Conservation (phyloP, 2,797 vertebrate genomes). For the Tragelaphus eurycerus region DNA sequence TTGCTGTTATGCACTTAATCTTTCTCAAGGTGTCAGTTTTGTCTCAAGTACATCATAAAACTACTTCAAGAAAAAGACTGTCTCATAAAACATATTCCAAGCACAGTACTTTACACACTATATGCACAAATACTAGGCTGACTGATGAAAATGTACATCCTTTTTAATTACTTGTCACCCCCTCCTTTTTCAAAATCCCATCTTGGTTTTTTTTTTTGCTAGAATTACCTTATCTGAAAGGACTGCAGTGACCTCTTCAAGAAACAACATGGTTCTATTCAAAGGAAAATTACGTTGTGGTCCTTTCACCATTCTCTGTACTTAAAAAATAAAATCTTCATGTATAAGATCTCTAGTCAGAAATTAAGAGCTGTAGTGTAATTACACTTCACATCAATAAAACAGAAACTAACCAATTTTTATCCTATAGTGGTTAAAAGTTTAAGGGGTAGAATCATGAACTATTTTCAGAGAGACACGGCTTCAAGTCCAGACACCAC, state of each 20-base stretch:
- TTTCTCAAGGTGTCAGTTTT: background rate
- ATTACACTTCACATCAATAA: background rate
- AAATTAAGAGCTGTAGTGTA: constrained; percentile 8
- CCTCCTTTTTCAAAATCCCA: background rate
- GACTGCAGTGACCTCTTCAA: background rate
- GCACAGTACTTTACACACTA: background rate
- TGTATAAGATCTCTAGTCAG: background rate
- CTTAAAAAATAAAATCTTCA: constrained; percentile 17
- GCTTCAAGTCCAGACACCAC: background rate
- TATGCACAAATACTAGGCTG: background rate
- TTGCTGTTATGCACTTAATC: background rate
- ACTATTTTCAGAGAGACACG: background rate
- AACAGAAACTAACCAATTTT: background rate
- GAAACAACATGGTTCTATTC: background rate
- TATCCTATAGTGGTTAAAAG: background rate
- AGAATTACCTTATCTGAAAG: constrained; percentile 24
- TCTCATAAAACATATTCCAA: background rate
- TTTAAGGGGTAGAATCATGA: background rate
- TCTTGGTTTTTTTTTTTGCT: background rate
- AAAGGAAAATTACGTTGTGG: background rate
- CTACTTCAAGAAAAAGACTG: background rate
- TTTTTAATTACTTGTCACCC: background rate
- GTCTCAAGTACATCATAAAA: background rate
- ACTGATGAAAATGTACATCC: background rate
- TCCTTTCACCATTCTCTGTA: background rate